Base-by-base conservation (phyloP, 1,140 invertebrate genomes). In the Dreissena polymorpha region DNA sequence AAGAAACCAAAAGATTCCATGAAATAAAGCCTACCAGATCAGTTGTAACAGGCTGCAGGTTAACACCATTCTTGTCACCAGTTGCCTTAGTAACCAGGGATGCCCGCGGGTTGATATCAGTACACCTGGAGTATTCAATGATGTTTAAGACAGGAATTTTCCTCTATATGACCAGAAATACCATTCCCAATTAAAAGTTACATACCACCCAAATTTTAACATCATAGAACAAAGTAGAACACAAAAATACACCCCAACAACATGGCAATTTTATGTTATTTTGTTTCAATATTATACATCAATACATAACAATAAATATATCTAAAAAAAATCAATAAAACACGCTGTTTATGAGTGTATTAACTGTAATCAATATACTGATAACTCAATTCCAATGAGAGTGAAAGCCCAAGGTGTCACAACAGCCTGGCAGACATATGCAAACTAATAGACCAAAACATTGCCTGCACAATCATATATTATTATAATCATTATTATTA, bases 21-120 rank as follows among this genome's bases (percentile, higher is more conserved):
- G 39, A 39, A 39, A 39, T 39, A 8, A 39, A 39, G 39, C 86
- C 39, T 77, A 90, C 91, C 79, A 91, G 68, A 83, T 92, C 88
- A 68, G 86, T 90, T 7, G 87, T 14, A 13, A 90, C 80, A 16
- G 90, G 72, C 14, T 91, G 74, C 10, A 91, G 10, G 3, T 14
- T 21, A 16, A 90, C 78, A 13, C 57, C 27, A 78, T 92, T 91
- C 50, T 83, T 70, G 12, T 63, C 12, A n/a, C 76, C 90, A 39
- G 89, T 91, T 53, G 53, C 57, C 14, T 49, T 51, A 10, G 88
- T 86, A 16, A 87, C 71, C 39, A 63, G 13, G n/a, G 86, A 84
- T 27, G 91, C 91, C 27, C 49, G 18, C n/a, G 82, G 75, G 74
- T 92, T 92, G 50, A 91, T 86, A 51, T 92, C 91, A n/a, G 89